A percentile compares a stretch with the other conserved stretches of the same genome.
phyloP scores from a whole-genome alignment of 2,113 vertebrate genomes.

The Corythornis madagascariensis region DNA sequence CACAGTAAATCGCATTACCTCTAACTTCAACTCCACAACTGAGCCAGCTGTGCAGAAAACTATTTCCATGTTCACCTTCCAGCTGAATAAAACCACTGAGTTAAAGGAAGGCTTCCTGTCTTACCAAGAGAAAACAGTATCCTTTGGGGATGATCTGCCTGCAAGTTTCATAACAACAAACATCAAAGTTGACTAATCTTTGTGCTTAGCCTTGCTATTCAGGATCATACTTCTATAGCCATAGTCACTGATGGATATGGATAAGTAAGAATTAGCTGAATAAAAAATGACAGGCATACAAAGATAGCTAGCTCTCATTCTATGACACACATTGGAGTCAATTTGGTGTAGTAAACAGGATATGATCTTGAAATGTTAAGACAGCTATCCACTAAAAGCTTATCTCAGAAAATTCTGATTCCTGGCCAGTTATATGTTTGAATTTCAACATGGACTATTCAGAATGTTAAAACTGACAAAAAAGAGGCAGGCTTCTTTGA shows the following conservation, averaged over 20 bases:
- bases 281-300: background rate
- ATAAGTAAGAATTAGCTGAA: background rate
- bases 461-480: background rate
- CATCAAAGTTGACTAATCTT: background rate
- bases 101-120: background rate
- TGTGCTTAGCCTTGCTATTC: background rate
- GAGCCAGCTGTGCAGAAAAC: background rate
- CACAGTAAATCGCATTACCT: background rate
- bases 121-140: background rate
- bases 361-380: background rate
- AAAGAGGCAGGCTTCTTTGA: background rate
- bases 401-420: background rate
- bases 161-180: background rate
- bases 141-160: background rate
- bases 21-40: background rate
- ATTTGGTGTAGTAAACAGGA: background rate
- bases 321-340: background rate
- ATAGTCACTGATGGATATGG: background rate
- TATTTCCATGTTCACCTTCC: background rate
- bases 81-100: rapidly evolving
- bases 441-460: background rate
- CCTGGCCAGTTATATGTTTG: background rate
- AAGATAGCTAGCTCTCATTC: background rate
- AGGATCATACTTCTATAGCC: background rate
- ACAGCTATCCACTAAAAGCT: background rate